These are phyloP conservation scores for Brenthis daphne DNA, from an alignment of 2,888 invertebrate genomes.

Conservation along the genomic window DNA sequence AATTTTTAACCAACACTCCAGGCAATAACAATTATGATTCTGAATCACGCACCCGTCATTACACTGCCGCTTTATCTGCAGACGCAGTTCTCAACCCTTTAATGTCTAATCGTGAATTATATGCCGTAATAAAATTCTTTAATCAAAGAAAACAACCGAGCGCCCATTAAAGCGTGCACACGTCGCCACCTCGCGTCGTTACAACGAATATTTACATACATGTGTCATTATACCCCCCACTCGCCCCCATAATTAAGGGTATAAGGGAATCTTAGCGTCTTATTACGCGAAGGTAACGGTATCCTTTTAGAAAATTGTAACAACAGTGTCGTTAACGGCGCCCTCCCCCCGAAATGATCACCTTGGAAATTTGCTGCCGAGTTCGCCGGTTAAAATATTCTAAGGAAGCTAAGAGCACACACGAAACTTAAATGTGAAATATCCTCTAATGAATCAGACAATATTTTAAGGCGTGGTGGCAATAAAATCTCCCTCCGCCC, in stretches of 20 bases:
- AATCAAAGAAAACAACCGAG: conserved; percentile 82
- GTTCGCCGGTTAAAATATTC: conserved; percentile 61
- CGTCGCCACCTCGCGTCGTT: conserved; percentile 79
- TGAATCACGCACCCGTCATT: conserved; percentile 78
- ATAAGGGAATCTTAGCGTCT: conserved; percentile 82
- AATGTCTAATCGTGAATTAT: conserved; percentile 82
- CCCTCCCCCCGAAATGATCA: conserved; percentile 63
- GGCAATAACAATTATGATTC: conserved; percentile 77
- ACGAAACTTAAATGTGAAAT: conserved; percentile 80
- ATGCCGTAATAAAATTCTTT: conserved; percentile 81
- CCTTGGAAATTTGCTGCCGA: conserved; percentile 65
- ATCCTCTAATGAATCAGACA: conserved; percentile 83
- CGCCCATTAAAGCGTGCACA: conserved; percentile 75
- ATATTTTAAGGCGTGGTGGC: conserved; percentile 80
- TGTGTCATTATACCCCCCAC: conserved; percentile 74
- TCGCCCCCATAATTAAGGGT: conserved; percentile 77
- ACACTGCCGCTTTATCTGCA: conserved; percentile 75
- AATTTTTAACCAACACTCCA: conserved; percentile 44
- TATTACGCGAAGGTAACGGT: conserved; percentile 80
- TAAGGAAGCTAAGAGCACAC: conserved; percentile 67
- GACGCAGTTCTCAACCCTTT: conserved; percentile 72
- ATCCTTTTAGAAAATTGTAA: conserved; percentile 82
- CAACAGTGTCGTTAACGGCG: conserved; percentile 69
- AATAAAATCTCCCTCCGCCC: conserved; percentile 76
- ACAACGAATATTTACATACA: conserved; percentile 81